These are phyloP conservation scores for Sphenodon punctatus DNA, from an alignment of 2,797 vertebrate species.

Conservation along the genomic window DNA sequence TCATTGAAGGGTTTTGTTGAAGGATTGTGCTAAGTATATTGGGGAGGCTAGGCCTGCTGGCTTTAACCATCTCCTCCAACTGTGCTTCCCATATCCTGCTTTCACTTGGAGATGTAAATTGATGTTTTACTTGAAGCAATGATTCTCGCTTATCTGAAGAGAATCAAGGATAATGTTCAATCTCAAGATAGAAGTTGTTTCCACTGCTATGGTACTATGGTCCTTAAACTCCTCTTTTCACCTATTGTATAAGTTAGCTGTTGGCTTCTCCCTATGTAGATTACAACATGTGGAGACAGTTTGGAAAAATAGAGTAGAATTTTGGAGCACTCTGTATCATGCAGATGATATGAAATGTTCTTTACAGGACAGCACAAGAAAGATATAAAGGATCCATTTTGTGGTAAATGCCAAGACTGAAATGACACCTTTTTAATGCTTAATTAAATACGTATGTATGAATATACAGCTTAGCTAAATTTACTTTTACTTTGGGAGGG, in stretches of 20 bases:
- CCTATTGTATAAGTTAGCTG: background rate
- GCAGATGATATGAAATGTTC: background rate
- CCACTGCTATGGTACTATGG: background rate
- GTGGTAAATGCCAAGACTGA: background rate
- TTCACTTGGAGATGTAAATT: slow-evolving; percentile 49
- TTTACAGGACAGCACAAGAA: background rate
- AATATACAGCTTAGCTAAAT: background rate
- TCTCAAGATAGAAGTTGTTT: background rate
- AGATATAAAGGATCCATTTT: background rate
- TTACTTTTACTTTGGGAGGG: too few species aligned
- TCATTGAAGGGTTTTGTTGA: background rate
- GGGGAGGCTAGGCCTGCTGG: slow-evolving; percentile 34
- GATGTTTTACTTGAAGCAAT: slow-evolving; percentile 35
- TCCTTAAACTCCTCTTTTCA: background rate
- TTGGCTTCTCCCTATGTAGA: background rate
- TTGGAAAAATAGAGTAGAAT: background rate
- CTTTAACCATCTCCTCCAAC: slow-evolving; percentile 37
- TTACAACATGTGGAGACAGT: background rate
- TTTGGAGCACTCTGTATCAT: background rate
- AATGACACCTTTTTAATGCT: background rate
- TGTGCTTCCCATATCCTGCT: slow-evolving; percentile 38
- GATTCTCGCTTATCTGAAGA: slow-evolving; percentile 29
- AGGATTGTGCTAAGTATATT: slow-evolving; percentile 14
- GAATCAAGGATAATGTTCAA: background rate
- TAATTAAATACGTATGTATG: background rate